A percentile compares a stretch with the other conserved stretches of the same genome.
These are phyloP conservation scores for Clarias fuscus DNA, from an alignment of 2,797 vertebrate species.

Conservation along the genomic window DNA sequence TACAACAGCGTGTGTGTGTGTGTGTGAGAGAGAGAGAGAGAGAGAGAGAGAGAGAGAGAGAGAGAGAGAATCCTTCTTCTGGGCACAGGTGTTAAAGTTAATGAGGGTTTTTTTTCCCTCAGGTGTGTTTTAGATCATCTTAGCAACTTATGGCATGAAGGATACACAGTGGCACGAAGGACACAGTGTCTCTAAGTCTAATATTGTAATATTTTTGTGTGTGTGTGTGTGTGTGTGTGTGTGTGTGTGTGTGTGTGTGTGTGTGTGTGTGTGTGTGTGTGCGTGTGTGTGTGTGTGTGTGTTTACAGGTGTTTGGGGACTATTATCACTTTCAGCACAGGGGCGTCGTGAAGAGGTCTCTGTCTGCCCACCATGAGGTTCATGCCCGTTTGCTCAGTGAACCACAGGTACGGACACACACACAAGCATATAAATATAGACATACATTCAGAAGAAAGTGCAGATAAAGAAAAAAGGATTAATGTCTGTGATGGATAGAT, in stretches of 20 bases:
- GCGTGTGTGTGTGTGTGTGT: slow-evolving; percentile 47
- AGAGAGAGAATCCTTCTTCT: slow-evolving; percentile 25
- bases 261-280: slow-evolving; percentile 33
- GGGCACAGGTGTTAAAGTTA: slow-evolving; percentile 56
- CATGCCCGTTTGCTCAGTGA: slow-evolving; percentile 81
- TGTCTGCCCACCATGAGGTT: slow-evolving; percentile 78
- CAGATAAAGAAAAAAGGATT: slow-evolving; percentile 17
- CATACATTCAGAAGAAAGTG: slow-evolving; percentile 30
- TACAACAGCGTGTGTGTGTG: too few species aligned
- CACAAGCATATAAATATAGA: slow-evolving; percentile 28
- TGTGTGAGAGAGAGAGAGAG: slow-evolving; percentile 39
- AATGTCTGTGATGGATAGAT: not conserved
- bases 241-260: slow-evolving; percentile 42
- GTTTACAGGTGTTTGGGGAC: slow-evolving; percentile 84
- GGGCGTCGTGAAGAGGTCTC: slow-evolving; percentile 84
- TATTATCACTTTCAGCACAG: slow-evolving; percentile 92
- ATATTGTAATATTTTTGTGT: slow-evolving; percentile 25
- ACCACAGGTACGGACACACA: slow-evolving; percentile 75
- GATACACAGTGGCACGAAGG: slow-evolving; percentile 11
- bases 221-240: slow-evolving; percentile 42
- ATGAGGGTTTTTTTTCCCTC: slow-evolving; percentile 55
- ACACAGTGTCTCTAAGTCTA: slow-evolving; percentile 4
- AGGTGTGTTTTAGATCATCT: slow-evolving; percentile 41
- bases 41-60: slow-evolving; percentile 45
- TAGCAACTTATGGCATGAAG: slow-evolving; percentile 21